phyloP scores from a whole-genome alignment of 2,797 vertebrate genomes.

The Glossophaga mutica region DNA sequence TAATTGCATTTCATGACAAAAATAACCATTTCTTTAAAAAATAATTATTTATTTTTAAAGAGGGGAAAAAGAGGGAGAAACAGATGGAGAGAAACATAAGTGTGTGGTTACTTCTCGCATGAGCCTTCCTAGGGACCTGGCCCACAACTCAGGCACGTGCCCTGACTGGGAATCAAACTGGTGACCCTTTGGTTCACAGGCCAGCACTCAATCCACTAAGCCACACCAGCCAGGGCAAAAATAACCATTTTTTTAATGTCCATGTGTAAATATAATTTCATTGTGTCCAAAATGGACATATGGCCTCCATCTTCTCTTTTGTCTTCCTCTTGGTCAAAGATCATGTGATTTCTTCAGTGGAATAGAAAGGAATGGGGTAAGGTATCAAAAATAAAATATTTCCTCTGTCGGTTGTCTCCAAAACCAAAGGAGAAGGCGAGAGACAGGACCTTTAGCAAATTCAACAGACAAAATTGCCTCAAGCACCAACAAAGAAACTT shows the following conservation, averaged over 20 bases:
- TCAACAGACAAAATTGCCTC: background rate
- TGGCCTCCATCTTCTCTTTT: background rate
- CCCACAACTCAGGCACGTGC: no score
- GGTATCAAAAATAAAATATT: background rate
- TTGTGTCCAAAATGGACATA: background rate
- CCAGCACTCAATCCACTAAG: no score
- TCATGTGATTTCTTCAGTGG: background rate
- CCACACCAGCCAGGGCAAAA: background rate
- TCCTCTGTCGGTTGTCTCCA: background rate
- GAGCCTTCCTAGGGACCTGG: no score
- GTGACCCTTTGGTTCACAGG: no score
- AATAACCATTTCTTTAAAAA: background rate
- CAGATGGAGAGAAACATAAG: no score
- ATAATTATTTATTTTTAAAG: no score
- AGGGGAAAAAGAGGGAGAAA: no score
- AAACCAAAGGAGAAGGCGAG: background rate
- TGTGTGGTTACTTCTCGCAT: no score
- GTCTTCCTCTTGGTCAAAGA: background rate
- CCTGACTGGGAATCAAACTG: no score
- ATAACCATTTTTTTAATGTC: background rate
- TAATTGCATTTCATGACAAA: slow-evolving; percentile 23
- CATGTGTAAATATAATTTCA: background rate
- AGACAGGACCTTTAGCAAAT: background rate
- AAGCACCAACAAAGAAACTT: background rate
- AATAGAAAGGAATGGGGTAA: background rate